phyloP scores from a whole-genome alignment of 2,888 invertebrate genomes.

The Tryphoninae sp. region DNA sequence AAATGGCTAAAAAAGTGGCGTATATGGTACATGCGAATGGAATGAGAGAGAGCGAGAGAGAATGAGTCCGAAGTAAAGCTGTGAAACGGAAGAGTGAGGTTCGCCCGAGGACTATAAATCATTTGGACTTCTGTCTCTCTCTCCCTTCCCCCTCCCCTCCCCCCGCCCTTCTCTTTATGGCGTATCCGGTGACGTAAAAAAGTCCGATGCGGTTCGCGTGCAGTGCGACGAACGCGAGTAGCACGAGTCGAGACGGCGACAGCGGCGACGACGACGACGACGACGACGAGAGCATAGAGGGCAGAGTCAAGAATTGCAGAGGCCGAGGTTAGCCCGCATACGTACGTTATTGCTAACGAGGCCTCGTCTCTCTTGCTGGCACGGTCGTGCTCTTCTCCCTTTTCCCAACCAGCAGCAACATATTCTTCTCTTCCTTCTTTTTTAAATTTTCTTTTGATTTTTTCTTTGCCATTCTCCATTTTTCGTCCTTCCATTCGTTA shows the following conservation, averaged over 20 bases:
- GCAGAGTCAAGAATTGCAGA: constrained; percentile 44
- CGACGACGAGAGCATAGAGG: constrained; percentile 24
- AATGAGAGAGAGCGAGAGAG: constrained; percentile 18
- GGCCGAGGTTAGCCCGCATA: constrained; percentile 43
- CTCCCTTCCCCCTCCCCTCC: background rate
- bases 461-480: constrained; percentile 25
- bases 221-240: constrained; percentile 27
- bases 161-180: background rate
- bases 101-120: constrained; percentile 56
- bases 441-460: constrained; percentile 16
- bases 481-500: background rate
- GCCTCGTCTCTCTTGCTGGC: constrained; percentile 57
- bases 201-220: constrained; percentile 44
- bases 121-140: constrained; percentile 51
- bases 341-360: constrained; percentile 50
- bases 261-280: constrained; percentile 49
- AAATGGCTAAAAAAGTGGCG: constrained; percentile 75
- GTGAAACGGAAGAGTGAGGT: constrained; percentile 39
- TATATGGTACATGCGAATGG: constrained; percentile 70
- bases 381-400: constrained; percentile 38
- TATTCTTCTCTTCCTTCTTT: constrained; percentile 16
- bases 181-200: constrained; percentile 50
- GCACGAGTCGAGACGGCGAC: constrained; percentile 37
- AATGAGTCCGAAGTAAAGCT: constrained; percentile 4
- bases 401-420: constrained; percentile 28